Conservation (phyloP, 2,797 vertebrate species). For the Kryptolebias ocellatus region DNA sequence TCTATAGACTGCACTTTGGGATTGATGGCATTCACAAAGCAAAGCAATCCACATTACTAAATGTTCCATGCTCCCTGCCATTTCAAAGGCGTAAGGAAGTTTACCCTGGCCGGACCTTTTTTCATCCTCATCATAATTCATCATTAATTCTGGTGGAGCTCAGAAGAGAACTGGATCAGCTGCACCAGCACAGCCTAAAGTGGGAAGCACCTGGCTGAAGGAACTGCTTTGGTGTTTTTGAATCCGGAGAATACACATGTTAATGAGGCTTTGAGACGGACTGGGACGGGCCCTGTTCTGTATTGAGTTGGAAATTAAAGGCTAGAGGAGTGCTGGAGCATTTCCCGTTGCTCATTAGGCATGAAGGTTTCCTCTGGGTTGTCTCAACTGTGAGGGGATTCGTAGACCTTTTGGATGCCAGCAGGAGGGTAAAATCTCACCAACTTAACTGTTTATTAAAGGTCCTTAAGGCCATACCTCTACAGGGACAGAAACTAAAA, state of each 20-base stretch:
- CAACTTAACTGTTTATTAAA: constrained; percentile 71
- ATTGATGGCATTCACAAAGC: constrained; percentile 16
- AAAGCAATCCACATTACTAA: constrained; percentile 40
- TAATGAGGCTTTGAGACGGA: constrained; percentile 74
- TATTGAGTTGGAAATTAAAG: constrained; percentile 79
- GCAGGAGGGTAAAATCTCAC: constrained; percentile 71
- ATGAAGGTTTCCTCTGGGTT: constrained; percentile 72
- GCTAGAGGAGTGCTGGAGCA: constrained; percentile 70
- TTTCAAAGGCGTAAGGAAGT: constrained; percentile 55
- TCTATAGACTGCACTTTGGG: constrained; percentile 1
- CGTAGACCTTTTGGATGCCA: constrained; percentile 68
- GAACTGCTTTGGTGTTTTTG: constrained; percentile 72
- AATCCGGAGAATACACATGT: constrained; percentile 73
- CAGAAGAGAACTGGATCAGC: constrained; percentile 60
- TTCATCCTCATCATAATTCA: constrained; percentile 63
- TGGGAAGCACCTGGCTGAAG: constrained; percentile 78
- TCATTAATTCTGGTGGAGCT: constrained; percentile 53
- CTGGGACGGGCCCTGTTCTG: constrained; percentile 67
- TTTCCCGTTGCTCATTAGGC: constrained; percentile 81
- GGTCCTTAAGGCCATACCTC: constrained; percentile 42
- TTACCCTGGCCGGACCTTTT: constrained; percentile 36
- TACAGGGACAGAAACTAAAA: constrained; percentile 68
- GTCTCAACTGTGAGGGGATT: constrained; percentile 70
- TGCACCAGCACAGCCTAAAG: constrained; percentile 46
- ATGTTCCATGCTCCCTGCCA: constrained; percentile 20